Evolutionary conservation across 2,113 vertebrate genomes (phyloP).

Genomic region (Catharus minimus): DNA sequence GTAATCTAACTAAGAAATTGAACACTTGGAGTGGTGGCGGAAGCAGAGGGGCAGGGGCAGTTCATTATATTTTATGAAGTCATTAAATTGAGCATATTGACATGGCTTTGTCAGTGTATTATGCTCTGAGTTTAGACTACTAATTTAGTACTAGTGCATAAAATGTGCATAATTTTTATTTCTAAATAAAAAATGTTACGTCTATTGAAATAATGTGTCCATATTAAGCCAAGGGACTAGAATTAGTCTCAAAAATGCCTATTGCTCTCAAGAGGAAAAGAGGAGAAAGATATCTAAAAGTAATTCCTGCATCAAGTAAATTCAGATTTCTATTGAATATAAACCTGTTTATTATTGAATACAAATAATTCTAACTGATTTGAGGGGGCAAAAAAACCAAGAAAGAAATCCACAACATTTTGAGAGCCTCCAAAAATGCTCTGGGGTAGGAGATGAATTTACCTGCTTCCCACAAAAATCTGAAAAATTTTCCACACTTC

Average conservation of each 20-base stretch:
- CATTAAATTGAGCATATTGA: neutral
- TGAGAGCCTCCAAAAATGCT: neutral
- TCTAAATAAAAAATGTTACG: neutral
- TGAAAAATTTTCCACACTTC: neutral
- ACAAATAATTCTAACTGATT: neutral
- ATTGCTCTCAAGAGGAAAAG: neutral
- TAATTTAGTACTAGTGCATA: neutral
- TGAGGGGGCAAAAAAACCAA: neutral
- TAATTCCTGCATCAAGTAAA: neutral
- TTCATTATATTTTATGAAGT: neutral
- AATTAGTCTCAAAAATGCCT: neutral
- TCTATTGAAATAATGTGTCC: neutral
- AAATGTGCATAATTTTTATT: neutral
- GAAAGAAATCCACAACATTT: neutral
- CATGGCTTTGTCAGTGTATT: neutral
- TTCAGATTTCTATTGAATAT: neutral
- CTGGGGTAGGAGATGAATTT: neutral
- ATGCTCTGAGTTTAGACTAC: neutral
- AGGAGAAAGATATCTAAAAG: neutral
- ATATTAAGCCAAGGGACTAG: neutral
- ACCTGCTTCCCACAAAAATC: neutral
- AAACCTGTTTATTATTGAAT: neutral
- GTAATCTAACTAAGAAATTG: neutral
- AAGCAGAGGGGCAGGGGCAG: neutral
- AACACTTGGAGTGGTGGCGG: neutral